Conservation (phyloP, 1,140 invertebrate genomes). For the Hesperophylax magnus region DNA sequence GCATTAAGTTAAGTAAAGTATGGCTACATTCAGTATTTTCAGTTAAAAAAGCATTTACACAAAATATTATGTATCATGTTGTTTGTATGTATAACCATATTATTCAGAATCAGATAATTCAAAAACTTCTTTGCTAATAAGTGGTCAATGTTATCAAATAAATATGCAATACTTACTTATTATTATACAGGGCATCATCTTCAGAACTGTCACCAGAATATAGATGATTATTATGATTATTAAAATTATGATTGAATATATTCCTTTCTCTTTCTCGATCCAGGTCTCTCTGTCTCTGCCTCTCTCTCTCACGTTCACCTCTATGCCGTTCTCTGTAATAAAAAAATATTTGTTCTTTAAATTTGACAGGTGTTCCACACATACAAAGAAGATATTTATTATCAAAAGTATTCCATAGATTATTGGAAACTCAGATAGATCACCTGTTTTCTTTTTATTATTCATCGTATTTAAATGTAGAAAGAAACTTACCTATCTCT, state of each 20-base stretch:
- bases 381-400: constrained; percentile 19
- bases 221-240: constrained; percentile 62
- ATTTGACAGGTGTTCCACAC: background rate
- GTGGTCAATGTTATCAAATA: no score
- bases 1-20: no score
- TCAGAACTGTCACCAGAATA: constrained; percentile 73
- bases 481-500: constrained; percentile 64
- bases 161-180: constrained; percentile 63
- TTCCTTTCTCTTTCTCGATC: constrained; percentile 63
- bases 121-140: no score
- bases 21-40: no score
- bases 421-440: background rate
- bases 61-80: no score
- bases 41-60: no score
- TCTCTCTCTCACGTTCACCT: constrained; percentile 64
- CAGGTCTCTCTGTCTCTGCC: constrained; percentile 62
- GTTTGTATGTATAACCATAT: no score
- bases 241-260: constrained; percentile 58
- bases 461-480: background rate
- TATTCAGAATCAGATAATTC: no score
- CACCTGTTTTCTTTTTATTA: background rate
- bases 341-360: constrained; percentile 45
- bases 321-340: constrained; percentile 69
- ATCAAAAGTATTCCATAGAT: background rate
- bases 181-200: constrained; percentile 70